Evolutionary conservation across 2,113 vertebrate species (phyloP).

Genomic region (Vulpes ferrilata): DNA sequence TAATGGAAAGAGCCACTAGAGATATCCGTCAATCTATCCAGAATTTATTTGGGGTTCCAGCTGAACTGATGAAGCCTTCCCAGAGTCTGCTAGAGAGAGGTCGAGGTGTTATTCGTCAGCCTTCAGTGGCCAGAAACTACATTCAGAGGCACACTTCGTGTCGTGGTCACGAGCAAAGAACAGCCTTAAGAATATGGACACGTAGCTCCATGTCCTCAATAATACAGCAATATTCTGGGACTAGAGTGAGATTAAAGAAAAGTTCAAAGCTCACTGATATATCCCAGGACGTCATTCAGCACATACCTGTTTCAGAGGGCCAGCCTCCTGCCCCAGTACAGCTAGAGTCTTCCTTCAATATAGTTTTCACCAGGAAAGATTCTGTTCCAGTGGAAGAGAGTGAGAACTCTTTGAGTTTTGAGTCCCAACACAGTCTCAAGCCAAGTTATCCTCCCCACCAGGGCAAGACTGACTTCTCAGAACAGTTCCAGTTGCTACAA

Average conservation of each 20-base stretch:
- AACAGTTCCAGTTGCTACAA: conserved; percentile 63
- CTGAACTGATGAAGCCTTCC: conserved; percentile 72
- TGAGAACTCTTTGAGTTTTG: conserved; percentile 52
- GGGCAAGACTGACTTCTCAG: conserved; percentile 37
- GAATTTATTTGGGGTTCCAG: conserved; percentile 77
- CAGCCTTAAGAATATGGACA: conserved; percentile 73
- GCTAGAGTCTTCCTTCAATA: conserved; percentile 55
- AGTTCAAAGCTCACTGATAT: conserved; percentile 23
- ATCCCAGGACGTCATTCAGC: conserved; percentile 37
- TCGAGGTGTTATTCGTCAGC: conserved; percentile 33
- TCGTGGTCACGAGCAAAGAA: conserved; percentile 38
- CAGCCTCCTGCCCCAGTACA: conserved; percentile 20
- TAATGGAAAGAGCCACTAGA: neutral
- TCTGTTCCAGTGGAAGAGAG: conserved; percentile 22
- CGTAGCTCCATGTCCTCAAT: conserved; percentile 74
- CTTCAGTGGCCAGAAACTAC: conserved; percentile 65
- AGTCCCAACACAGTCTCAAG: conserved; percentile 20
- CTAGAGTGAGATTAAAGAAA: conserved; percentile 61
- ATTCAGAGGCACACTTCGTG: conserved; percentile 72
- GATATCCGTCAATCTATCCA: conserved; percentile 50
- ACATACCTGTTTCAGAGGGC: neutral
- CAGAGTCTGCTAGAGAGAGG: conserved; percentile 44
- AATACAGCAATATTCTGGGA: conserved; percentile 72
- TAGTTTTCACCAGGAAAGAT: conserved; percentile 24
- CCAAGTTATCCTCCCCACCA: conserved; percentile 39